Percentiles rank a stretch among this genome's conserved stretches.
Evolutionary conservation across 1,140 invertebrate species (phyloP).

Genomic region (Bombus turneri): DNA sequence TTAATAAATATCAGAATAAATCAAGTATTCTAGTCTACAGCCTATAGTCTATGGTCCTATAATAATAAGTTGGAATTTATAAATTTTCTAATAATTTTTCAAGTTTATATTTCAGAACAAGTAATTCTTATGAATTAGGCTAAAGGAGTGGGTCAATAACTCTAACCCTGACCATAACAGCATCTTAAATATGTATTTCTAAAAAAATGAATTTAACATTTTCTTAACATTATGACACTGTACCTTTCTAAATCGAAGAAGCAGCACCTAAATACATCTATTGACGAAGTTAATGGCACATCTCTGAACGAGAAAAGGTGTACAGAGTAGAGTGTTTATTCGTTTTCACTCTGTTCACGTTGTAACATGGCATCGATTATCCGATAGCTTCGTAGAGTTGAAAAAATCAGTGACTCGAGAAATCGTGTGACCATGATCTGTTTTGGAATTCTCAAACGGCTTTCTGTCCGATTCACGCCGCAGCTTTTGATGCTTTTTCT

Average conservation of each 20-base stretch:
- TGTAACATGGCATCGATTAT: neutral
- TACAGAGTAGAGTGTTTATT: neutral
- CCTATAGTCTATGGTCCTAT: too few species aligned
- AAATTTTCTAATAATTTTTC: too few species aligned
- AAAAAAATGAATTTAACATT: neutral
- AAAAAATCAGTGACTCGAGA: slow-evolving; percentile 22
- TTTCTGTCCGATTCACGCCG: slow-evolving; percentile 5
- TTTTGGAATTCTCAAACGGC: slow-evolving; percentile 41
- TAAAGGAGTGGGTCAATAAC: too few species aligned
- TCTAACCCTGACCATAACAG: too few species aligned
- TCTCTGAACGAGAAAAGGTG: neutral
- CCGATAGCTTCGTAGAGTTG: neutral
- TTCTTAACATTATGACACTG: neutral
- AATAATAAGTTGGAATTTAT: too few species aligned
- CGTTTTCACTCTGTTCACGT: slow-evolving; percentile 1
- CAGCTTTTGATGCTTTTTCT: slow-evolving; percentile 48
- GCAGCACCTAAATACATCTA: neutral
- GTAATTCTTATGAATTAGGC: too few species aligned
- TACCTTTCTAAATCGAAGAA: neutral
- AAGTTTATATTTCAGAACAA: too few species aligned
- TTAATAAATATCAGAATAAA: too few species aligned
- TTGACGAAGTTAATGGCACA: neutral
- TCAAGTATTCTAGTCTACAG: too few species aligned
- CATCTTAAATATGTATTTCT: too few species aligned
- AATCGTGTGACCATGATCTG: slow-evolving; percentile 18